Evolutionary conservation across 2,113 vertebrate genomes (phyloP).

Genomic region (Scolopax mira): DNA sequence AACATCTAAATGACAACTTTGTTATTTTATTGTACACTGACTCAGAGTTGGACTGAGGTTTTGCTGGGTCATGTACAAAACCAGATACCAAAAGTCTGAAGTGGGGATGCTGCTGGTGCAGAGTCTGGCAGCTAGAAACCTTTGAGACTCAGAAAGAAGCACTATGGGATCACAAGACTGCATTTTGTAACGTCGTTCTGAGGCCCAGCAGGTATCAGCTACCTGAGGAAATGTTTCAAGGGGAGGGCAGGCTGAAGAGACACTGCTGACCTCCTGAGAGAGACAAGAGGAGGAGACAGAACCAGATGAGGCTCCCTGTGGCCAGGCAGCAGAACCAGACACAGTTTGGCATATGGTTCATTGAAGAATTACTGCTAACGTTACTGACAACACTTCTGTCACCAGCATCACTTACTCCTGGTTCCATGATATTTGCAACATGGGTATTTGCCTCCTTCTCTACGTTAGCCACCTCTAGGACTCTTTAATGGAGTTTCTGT

Average conservation of each 20-base stretch:
- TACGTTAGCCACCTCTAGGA: rapidly evolving
- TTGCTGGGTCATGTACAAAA: not conserved
- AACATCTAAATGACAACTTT: conserved; percentile 4
- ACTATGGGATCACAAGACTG: not conserved
- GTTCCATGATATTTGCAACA: not conserved
- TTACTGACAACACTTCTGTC: not conserved
- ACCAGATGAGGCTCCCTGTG: not conserved
- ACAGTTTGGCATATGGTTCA: not conserved
- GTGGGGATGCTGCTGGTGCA: not conserved
- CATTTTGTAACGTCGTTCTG: not conserved
- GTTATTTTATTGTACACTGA: conserved; percentile 19
- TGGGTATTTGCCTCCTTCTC: not conserved
- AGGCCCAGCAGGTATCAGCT: not conserved
- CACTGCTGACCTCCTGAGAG: not conserved
- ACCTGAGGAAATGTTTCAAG: not conserved
- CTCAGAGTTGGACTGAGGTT: not conserved
- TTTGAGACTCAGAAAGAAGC: not conserved
- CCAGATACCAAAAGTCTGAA: not conserved
- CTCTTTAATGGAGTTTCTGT: not conserved
- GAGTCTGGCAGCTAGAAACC: not conserved
- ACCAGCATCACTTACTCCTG: not conserved
- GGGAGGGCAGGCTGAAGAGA: not conserved
- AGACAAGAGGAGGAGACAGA: not conserved
- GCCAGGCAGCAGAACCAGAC: not conserved
- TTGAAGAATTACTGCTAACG: not conserved